Evolutionary conservation across 64 coral and sea anemone species (phyloP).

Genomic region (Montipora capricornis): DNA sequence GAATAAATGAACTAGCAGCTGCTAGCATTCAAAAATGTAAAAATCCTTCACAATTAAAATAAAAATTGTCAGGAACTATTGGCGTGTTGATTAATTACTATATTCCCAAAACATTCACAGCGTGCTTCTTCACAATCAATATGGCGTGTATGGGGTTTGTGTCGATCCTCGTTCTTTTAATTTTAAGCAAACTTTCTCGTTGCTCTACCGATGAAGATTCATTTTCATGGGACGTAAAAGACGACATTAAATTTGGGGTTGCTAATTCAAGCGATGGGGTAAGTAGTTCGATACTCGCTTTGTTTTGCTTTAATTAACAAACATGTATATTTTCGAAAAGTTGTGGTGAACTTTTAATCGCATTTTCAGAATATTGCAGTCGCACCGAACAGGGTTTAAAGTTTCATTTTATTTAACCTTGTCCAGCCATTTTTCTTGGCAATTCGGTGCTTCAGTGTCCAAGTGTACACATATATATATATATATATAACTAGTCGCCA

Average conservation of each 20-base stretch:
- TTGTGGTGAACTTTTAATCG: not conserved
- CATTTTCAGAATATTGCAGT: too few species aligned
- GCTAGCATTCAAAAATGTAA: too few species aligned
- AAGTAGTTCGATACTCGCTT: not conserved
- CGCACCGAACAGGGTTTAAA: not conserved
- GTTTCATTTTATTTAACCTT: not conserved
- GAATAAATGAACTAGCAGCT: too few species aligned
- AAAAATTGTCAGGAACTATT: not conserved
- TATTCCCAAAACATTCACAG: conserved; percentile 6
- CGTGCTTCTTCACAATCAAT: too few species aligned
- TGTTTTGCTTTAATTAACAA: not conserved
- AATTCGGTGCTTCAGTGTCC: too few species aligned
- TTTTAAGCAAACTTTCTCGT: conserved; percentile 54
- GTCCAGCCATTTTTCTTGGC: not conserved
- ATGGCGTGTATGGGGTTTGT: not conserved
- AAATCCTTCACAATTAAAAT: too few species aligned
- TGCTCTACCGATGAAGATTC: conserved; percentile 53
- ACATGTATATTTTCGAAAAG: not conserved
- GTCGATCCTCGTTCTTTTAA: not conserved
- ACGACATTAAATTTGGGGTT: conserved; percentile 58
- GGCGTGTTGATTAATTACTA: not conserved
- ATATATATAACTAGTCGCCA: too few species aligned
- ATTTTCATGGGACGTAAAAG: conserved; percentile 37
- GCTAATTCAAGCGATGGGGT: conserved; percentile 67
- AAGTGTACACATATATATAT: too few species aligned